A percentile compares a stretch with the other conserved stretches of the same genome.
These are phyloP conservation scores for Myiozetetes cayanensis DNA, from an alignment of 2,113 vertebrate species.

Conservation along the genomic window DNA sequence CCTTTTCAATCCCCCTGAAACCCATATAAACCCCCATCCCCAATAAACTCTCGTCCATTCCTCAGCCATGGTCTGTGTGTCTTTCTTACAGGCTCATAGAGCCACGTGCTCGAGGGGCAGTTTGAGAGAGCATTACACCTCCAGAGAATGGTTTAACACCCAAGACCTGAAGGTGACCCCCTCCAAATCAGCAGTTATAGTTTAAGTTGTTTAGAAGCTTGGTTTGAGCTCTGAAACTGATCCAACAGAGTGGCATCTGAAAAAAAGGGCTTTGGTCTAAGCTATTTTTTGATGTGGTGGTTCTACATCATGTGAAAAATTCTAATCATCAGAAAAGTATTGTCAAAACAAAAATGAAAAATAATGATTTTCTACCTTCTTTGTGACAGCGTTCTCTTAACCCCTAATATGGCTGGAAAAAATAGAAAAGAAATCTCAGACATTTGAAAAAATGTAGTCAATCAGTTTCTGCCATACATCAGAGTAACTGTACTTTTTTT, in stretches of 20 bases:
- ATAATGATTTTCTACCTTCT: background rate
- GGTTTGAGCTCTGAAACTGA: background rate
- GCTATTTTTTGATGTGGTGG: background rate
- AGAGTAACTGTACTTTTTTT: background rate
- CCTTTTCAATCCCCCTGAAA: no score
- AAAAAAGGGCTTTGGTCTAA: background rate
- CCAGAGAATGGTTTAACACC: no score
- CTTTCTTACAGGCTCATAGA: no score
- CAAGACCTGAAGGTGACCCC: no score
- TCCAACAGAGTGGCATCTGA: background rate
- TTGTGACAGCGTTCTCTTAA: background rate
- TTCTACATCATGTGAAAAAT: background rate
- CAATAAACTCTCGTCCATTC: no score
- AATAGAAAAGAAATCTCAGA: background rate
- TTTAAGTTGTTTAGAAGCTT: background rate
- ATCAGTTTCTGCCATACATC: background rate
- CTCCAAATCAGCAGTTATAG: no score
- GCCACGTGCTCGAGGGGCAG: no score
- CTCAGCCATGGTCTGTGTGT: no score
- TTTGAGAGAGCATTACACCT: no score
- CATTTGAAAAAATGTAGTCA: background rate
- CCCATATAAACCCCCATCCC: no score
- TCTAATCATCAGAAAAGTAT: background rate
- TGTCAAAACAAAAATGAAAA: background rate
- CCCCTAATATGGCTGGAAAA: background rate